phyloP scores from a whole-genome alignment of 2,888 invertebrate genomes.

The Coelinius sp. region DNA sequence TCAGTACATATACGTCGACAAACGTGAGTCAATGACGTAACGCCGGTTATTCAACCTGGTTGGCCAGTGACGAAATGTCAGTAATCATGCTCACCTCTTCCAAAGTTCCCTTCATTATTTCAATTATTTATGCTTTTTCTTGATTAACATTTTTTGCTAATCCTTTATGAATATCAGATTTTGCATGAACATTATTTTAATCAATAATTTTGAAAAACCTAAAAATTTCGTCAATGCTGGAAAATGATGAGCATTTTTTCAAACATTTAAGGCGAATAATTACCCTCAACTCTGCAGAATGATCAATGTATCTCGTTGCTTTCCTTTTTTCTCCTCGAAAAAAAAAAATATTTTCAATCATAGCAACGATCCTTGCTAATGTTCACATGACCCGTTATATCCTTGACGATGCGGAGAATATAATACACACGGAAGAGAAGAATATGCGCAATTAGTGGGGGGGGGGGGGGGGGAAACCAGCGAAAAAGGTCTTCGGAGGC shows the following conservation, averaged over 20 bases:
- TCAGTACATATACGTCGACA: slow-evolving; percentile 31
- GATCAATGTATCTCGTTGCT: no score
- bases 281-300: no score
- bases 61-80: slow-evolving; percentile 68
- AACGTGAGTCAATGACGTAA: slow-evolving; percentile 66
- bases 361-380: slow-evolving; percentile 35
- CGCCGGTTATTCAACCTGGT: slow-evolving; percentile 70
- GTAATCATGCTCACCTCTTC: slow-evolving; percentile 56
- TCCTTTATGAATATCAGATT: background rate
- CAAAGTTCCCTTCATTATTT: slow-evolving; percentile 15
- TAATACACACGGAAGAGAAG: slow-evolving; percentile 18
- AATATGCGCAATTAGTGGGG: slow-evolving; percentile 17
- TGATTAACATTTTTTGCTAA: no score
- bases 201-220: no score
- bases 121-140: background rate
- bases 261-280: no score
- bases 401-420: slow-evolving; percentile 38
- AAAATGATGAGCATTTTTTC: no score
- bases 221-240: no score
- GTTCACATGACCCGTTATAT: slow-evolving; percentile 37
- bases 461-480: slow-evolving; percentile 1
- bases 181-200: background rate
- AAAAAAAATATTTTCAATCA: background rate
- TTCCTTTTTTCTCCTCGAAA: background rate
- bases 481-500: slow-evolving; percentile 7